These are phyloP conservation scores for Cerastoderma edule DNA, from an alignment of 2,888 invertebrate genomes.

Conservation along the genomic window DNA sequence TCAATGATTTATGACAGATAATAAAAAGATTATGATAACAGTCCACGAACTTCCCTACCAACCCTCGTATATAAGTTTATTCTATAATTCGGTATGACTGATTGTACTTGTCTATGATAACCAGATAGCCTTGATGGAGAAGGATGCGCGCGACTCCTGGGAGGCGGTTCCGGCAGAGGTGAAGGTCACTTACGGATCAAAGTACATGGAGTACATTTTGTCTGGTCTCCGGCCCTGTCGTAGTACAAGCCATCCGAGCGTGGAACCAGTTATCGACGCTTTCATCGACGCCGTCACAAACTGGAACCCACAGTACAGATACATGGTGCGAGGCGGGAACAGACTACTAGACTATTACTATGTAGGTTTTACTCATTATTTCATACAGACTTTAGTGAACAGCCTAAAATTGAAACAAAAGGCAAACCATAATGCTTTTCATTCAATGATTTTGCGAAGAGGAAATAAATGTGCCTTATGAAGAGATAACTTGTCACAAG, in stretches of 20 bases:
- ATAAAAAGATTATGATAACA: too few relatives aligned
- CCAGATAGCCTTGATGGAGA: constrained; percentile 22
- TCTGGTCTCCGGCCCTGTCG: background rate
- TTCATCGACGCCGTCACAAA: constrained; percentile 56
- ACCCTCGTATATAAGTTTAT: too few relatives aligned
- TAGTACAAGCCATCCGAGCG: constrained; percentile 25
- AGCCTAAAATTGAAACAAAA: too few relatives aligned
- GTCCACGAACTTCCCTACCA: too few relatives aligned
- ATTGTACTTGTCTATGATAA: too few relatives aligned
- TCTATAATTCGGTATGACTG: too few relatives aligned
- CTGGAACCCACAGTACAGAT: constrained; percentile 44
- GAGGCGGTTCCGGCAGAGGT: constrained; percentile 30
- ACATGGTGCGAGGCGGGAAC: constrained; percentile 54
- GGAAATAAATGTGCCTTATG: too few relatives aligned
- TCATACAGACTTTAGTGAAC: too few relatives aligned
- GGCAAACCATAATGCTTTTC: too few relatives aligned
- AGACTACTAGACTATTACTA: constrained; percentile 48
- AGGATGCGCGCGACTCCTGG: constrained; percentile 33
- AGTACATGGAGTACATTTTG: constrained; percentile 37
- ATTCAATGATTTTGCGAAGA: too few relatives aligned
- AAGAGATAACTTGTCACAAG: too few relatives aligned
- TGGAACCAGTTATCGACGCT: constrained; percentile 56
- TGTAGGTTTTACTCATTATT: constrained; percentile 36
- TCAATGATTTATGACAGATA: too few relatives aligned
- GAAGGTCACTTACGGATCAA: constrained; percentile 38